Base-by-base conservation (phyloP, 2,113 vertebrate species). In the Euleptes europaea region DNA sequence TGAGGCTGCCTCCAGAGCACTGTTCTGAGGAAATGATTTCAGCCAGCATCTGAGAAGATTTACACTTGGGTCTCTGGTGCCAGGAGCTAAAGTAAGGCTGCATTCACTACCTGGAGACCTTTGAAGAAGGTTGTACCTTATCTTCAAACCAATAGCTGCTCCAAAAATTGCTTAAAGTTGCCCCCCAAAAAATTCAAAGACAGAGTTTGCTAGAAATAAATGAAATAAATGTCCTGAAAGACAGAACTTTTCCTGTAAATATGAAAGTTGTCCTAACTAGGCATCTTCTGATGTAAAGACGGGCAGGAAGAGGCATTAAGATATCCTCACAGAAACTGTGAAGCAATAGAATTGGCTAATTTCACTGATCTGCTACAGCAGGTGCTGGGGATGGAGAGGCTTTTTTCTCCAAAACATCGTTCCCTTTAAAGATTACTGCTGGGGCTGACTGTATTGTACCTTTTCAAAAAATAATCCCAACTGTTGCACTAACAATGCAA, bases 31-130 rank as follows among this genome's bases (percentile, higher is more conserved):
- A 95, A 92, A 90, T 90, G 1, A 94, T 89, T 95, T 94, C 89
- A 90, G 85, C 88, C 86, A 66, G 78, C 75, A 80, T 91, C 69
- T 91, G 89, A 92, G 90, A 94, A 95, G 91, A 95, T 92, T 94
- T 94, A 94, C 90, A 89, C 83, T 71, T 74, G 80, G 65, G 84
- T 93, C 83, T 90, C 80, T 81, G 84, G 87, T 93, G 92, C 88
- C 91, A 94, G 81, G 93, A 86, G 81, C 66, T 90, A 86, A 85
- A 92, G 89, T 28, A 70, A 93, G 57, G 23, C 70, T 90, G 86
- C 38, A 88, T 89, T 87, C 78, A 85, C 75, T 75, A 91, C 84
- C 80, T 88, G 73, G 77, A 92, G 82, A 90, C 75, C 86, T 92
- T 85, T 88, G 91, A 90, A 91, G 81, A 70, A 51, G 74, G 69